A percentile compares a stretch with the other conserved stretches of the same genome.
Conservation (phyloP, 2,113 vertebrate genomes). For the Microtus richardsoni region DNA sequence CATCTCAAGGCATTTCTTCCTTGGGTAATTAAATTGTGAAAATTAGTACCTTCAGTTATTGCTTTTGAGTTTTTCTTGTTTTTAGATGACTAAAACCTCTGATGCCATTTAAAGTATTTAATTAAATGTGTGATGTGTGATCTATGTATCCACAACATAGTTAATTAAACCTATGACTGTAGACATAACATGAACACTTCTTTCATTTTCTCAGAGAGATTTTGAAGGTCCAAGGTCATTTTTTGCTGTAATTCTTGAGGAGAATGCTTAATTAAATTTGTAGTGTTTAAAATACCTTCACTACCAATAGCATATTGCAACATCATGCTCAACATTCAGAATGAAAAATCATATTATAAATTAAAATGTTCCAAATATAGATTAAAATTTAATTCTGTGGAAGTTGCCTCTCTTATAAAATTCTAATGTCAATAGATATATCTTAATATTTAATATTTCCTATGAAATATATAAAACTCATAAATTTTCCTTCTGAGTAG, state of each 20-base stretch:
- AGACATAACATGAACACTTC: constrained; percentile 5
- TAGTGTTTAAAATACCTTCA: constrained; percentile 9
- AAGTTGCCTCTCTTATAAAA: constrained; percentile 44
- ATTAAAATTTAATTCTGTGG: constrained; percentile 54
- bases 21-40: not conserved
- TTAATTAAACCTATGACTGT: constrained; percentile 69
- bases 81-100: constrained; percentile 49
- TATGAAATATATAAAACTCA: constrained; percentile 61
- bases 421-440: constrained; percentile 21
- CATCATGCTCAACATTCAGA: not conserved
- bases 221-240: constrained; percentile 48
- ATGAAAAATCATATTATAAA: constrained; percentile 60
- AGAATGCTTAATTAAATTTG: constrained; percentile 65
- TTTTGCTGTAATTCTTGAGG: constrained; percentile 30
- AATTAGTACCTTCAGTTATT: constrained; percentile 27
- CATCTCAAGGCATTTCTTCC: not conserved
- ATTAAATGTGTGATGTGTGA: constrained; percentile 73
- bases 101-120: constrained; percentile 63
- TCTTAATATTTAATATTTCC: constrained; percentile 45
- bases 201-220: constrained; percentile 52
- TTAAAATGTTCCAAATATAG: constrained; percentile 46
- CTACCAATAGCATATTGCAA: not conserved
- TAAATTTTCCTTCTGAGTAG: not conserved
- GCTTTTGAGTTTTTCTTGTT: constrained; percentile 34
- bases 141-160: constrained; percentile 42